phyloP scores from a whole-genome alignment of 1,140 invertebrate genomes.

The Homarus americanus region DNA sequence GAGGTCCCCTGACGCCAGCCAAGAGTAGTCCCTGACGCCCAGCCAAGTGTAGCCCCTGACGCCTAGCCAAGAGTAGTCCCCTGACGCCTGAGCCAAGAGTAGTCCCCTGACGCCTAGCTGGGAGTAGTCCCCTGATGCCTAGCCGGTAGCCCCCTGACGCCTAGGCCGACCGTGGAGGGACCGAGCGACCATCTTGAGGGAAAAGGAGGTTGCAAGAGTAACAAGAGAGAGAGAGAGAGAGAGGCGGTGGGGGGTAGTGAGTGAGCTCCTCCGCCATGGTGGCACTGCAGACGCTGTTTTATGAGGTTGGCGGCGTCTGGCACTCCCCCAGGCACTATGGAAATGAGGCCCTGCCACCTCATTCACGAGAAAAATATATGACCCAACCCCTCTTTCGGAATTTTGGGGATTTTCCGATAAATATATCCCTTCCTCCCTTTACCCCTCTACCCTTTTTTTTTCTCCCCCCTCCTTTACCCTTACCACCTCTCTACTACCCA shows the following conservation, averaged over 20 bases:
- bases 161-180: too few species aligned
- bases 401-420: constrained; percentile 45
- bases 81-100: too few species aligned
- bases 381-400: constrained; percentile 11
- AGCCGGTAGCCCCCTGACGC: too few species aligned
- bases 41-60: too few species aligned
- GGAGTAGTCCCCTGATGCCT: too few species aligned
- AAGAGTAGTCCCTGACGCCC: too few species aligned
- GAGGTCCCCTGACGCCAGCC: too few species aligned
- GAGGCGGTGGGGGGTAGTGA: too few species aligned
- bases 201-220: background rate
- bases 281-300: constrained; percentile 45
- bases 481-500: too few species aligned
- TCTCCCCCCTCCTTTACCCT: background rate
- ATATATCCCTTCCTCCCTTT: background rate
- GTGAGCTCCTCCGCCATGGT: background rate
- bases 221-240: background rate
- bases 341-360: constrained; percentile 58
- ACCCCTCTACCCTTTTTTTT: background rate
- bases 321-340: constrained; percentile 53
- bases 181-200: background rate
- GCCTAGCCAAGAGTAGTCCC: too few species aligned
- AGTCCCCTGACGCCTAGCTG: too few species aligned
- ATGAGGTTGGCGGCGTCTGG: constrained; percentile 52
- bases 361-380: constrained; percentile 61